phyloP scores from a whole-genome alignment of 2,113 vertebrate genomes.

The Siniperca chuatsi region DNA sequence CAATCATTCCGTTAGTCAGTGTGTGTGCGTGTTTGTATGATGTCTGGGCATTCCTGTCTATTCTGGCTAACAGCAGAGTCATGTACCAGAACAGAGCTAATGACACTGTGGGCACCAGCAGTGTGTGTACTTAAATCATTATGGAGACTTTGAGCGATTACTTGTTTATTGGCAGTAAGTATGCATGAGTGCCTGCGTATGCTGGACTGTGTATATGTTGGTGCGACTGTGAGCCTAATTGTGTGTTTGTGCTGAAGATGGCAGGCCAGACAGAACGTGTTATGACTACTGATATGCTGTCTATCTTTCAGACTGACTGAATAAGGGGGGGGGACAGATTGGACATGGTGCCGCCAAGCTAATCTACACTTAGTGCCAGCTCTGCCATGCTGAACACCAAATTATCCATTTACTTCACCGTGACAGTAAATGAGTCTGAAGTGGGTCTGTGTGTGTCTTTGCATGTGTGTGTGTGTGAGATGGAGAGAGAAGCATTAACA shows the following conservation, averaged over 20 bases:
- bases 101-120: slow-evolving; percentile 63
- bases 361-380: slow-evolving; percentile 73
- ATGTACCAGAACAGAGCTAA: slow-evolving; percentile 72
- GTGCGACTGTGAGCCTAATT: slow-evolving; percentile 56
- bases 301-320: slow-evolving; percentile 73
- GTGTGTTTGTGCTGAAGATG: slow-evolving; percentile 58
- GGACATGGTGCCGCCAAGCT: slow-evolving; percentile 64
- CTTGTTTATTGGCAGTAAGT: slow-evolving; percentile 57
- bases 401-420: slow-evolving; percentile 77
- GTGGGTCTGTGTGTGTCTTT: slow-evolving; percentile 39
- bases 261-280: slow-evolving; percentile 75
- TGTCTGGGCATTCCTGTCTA: neutral
- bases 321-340: slow-evolving; percentile 51
- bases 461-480: slow-evolving; percentile 9
- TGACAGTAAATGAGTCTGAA: slow-evolving; percentile 68
- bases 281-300: slow-evolving; percentile 76
- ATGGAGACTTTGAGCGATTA: slow-evolving; percentile 56
- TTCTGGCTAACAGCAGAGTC: slow-evolving; percentile 69
- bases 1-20: slow-evolving; percentile 52
- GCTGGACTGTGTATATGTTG: slow-evolving; percentile 27
- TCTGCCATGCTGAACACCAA: slow-evolving; percentile 74
- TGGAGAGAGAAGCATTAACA: slow-evolving; percentile 7
- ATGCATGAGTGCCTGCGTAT: slow-evolving; percentile 35
- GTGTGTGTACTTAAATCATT: slow-evolving; percentile 67
- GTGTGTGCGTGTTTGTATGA: slow-evolving; percentile 16